A percentile compares a stretch with the other conserved stretches of the same genome.
These are phyloP conservation scores for Zygothrica quintamaculata DNA, from an alignment of 2,888 invertebrate genomes.

Conservation along the genomic window DNA sequence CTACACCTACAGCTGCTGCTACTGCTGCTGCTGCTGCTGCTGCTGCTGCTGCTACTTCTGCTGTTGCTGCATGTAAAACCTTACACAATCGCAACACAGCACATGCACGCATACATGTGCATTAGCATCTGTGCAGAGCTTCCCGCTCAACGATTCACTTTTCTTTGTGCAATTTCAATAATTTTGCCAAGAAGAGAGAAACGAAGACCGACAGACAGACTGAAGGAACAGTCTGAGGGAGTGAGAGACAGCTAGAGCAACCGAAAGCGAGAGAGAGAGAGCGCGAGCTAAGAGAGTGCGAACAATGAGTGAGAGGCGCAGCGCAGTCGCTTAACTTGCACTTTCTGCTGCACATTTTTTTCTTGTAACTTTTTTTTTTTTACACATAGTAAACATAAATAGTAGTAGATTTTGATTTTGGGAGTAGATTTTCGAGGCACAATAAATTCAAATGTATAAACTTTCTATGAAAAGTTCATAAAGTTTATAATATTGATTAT, in stretches of 20 bases:
- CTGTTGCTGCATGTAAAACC: slow-evolving; percentile 61
- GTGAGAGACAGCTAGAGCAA: slow-evolving; percentile 37
- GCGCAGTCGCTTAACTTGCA: slow-evolving; percentile 61
- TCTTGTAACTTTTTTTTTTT: slow-evolving; percentile 30
- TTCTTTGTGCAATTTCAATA: slow-evolving; percentile 79
- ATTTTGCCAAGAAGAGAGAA: slow-evolving; percentile 47
- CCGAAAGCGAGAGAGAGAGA: slow-evolving; percentile 26
- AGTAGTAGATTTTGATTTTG: slow-evolving; percentile 60
- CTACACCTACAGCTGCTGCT: slow-evolving; percentile 2
- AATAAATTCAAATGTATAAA: too few relatives aligned
- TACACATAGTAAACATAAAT: slow-evolving; percentile 34
- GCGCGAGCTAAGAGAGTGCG: slow-evolving; percentile 7
- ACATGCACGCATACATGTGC: slow-evolving; percentile 38
- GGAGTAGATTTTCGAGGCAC: slow-evolving; percentile 1
- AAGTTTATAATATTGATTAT: not conserved
- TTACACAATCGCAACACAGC: slow-evolving; percentile 71
- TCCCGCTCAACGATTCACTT: slow-evolving; percentile 73
- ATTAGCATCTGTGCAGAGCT: slow-evolving; percentile 43
- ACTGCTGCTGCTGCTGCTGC: slow-evolving; percentile 5
- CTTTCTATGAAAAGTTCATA: too few relatives aligned
- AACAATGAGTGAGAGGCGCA: slow-evolving; percentile 8
- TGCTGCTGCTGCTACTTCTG: slow-evolving; percentile 9
- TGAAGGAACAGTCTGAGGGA: slow-evolving; percentile 17
- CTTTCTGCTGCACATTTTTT: slow-evolving; percentile 64
- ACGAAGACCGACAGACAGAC: slow-evolving; percentile 4